Evolutionary conservation across 1,140 invertebrate species (phyloP).

Genomic region (Papilio dardanus): DNA sequence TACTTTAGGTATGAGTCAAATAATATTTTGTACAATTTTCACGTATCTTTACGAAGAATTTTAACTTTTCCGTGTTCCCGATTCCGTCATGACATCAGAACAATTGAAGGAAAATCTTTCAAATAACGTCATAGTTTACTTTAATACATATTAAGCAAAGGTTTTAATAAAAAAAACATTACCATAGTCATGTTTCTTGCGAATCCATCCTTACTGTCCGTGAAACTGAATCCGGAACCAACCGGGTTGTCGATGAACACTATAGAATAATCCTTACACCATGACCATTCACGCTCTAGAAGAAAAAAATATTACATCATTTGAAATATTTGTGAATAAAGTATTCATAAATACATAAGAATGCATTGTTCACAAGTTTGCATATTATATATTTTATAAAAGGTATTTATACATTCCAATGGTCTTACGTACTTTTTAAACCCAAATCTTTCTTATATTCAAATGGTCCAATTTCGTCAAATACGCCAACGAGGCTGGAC

Average conservation of each 20-base stretch:
- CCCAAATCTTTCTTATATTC: constrained; percentile 53
- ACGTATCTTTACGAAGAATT: no score
- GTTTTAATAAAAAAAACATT: constrained; percentile 26
- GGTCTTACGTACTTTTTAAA: constrained; percentile 52
- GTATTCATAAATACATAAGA: no score
- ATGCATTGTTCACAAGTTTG: neutral
- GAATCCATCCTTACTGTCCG: constrained; percentile 83
- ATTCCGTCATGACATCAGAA: no score
- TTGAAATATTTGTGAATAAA: no score
- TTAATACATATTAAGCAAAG: no score
- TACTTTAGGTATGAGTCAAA: no score
- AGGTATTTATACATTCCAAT: neutral
- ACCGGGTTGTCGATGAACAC: constrained; percentile 93
- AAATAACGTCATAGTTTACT: no score
- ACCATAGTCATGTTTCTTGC: constrained; percentile 82
- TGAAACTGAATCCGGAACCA: constrained; percentile 89
- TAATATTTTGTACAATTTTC: no score
- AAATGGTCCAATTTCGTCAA: constrained; percentile 86
- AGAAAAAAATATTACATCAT: constrained; percentile 39
- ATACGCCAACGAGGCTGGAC: constrained; percentile 86
- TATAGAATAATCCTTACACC: constrained; percentile 87
- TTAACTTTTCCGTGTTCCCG: no score
- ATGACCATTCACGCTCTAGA: constrained; percentile 81
- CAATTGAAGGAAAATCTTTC: no score
- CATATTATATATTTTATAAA: no score